phyloP scores from a whole-genome alignment of 2,797 vertebrate species.

The Sardinella longiceps region DNA sequence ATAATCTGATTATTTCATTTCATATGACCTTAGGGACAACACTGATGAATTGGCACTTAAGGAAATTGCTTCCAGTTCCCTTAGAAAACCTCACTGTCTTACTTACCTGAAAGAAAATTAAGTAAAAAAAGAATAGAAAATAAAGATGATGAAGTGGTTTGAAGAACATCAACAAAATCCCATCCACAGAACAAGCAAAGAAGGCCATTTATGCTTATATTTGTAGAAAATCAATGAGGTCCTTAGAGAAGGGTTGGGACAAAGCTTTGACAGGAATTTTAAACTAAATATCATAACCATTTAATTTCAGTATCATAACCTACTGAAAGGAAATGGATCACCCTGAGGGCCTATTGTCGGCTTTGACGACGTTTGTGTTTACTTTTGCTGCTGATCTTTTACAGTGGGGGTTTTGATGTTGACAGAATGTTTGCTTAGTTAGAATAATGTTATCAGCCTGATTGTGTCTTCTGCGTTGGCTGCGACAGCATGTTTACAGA shows the following conservation, averaged over 20 bases:
- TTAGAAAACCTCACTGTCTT: not conserved
- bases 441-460: slow-evolving; percentile 18
- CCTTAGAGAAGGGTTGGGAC: not conserved
- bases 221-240: not conserved
- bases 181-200: not conserved
- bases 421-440: not conserved
- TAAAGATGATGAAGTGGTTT: too few species aligned
- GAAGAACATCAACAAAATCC: not conserved
- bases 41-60: slow-evolving; percentile 6
- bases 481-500: slow-evolving; percentile 16
- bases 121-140: not conserved
- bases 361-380: slow-evolving; percentile 31
- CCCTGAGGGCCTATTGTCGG: not conserved
- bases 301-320: not conserved
- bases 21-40: not conserved
- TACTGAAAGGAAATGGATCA: not conserved
- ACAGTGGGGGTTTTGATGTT: slow-evolving; percentile 27
- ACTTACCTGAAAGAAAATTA: too few species aligned
- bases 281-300: too few species aligned
- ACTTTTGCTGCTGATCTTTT: slow-evolving; percentile 19
- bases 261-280: not conserved
- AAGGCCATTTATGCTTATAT: not conserved
- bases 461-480: slow-evolving; percentile 8
- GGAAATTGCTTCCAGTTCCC: not conserved
- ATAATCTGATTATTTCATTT: not conserved